Percentiles rank a stretch among this genome's conserved stretches.
These are phyloP conservation scores for Drosophila varians DNA, from an alignment of 1,140 invertebrate genomes.

Conservation along the genomic window DNA sequence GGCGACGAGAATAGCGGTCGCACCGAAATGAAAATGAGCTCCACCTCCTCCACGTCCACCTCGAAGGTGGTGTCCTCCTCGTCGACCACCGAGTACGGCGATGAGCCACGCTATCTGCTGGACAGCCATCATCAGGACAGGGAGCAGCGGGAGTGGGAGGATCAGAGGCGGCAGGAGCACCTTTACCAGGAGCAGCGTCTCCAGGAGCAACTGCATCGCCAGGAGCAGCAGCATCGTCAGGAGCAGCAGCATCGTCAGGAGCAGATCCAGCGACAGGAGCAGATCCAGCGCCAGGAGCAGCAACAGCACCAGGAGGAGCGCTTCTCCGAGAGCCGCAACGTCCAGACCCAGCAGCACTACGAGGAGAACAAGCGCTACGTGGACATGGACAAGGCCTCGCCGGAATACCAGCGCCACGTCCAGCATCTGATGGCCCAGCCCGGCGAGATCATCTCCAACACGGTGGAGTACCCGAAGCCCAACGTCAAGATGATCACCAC, in stretches of 20 bases:
- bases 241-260: conserved; percentile 30
- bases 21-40: conserved; percentile 77
- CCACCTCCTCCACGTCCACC: conserved; percentile 65
- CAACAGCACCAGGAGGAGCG: conserved; percentile 56
- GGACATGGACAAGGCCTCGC: conserved; percentile 80
- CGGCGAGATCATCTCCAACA: conserved; percentile 84
- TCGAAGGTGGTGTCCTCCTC: conserved; percentile 76
- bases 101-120: conserved; percentile 61
- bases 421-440: conserved; percentile 76
- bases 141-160: conserved; percentile 25
- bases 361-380: conserved; percentile 81
- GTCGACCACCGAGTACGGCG: conserved; percentile 62
- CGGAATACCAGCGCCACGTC: conserved; percentile 78
- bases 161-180: conserved; percentile 39
- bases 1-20: conserved; percentile 84
- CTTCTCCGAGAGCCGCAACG: conserved; percentile 69
- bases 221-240: conserved; percentile 47
- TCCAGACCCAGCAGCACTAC: conserved; percentile 69
- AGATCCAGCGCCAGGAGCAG: conserved; percentile 24
- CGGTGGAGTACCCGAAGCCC: conserved; percentile 86
- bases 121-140: conserved; percentile 42
- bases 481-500: conserved; percentile 87
- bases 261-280: conserved; percentile 24
- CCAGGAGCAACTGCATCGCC: conserved; percentile 40
- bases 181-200: conserved; percentile 50